Evolutionary conservation across 35 echinoderm and acorn worm genomes (phyloP).

Genomic region (Nesometra sesokonis): DNA sequence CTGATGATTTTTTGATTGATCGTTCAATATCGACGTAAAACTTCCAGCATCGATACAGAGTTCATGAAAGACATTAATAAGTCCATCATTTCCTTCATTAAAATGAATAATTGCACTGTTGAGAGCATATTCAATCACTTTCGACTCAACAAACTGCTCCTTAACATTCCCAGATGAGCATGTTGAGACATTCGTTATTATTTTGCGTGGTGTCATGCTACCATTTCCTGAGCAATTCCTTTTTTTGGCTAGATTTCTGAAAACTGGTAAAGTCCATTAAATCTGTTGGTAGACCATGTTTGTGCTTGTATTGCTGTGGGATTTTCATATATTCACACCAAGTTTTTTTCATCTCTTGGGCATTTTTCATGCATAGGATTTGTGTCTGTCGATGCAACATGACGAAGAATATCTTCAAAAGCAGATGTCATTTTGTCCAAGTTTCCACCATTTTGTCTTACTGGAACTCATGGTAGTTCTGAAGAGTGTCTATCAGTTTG

Average conservation of each 20-base stretch:
- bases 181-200: no score
- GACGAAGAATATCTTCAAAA: constrained; percentile 9
- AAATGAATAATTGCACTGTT: no score
- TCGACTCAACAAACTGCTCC: no score
- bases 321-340: constrained; percentile 27
- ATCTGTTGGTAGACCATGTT: not conserved
- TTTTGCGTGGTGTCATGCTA: no score
- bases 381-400: constrained; percentile 21
- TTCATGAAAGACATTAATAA: no score
- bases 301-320: not conserved
- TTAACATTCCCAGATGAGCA: no score
- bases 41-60: no score
- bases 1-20: no score
- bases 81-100: no score
- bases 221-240: no score
- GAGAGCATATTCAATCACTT: no score
- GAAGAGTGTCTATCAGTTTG: constrained; percentile 14
- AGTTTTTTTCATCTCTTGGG: constrained; percentile 18
- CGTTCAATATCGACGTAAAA: no score
- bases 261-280: constrained; percentile 3
- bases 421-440: constrained; percentile 7
- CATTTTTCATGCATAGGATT: constrained; percentile 27
- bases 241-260: not conserved
- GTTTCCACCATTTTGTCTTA: constrained; percentile 32
- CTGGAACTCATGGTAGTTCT: constrained; percentile 26